Percentiles rank a stretch among this genome's conserved stretches.
These are phyloP conservation scores for Incurvaria masculella DNA, from an alignment of 2,888 invertebrate genomes.

Conservation along the genomic window DNA sequence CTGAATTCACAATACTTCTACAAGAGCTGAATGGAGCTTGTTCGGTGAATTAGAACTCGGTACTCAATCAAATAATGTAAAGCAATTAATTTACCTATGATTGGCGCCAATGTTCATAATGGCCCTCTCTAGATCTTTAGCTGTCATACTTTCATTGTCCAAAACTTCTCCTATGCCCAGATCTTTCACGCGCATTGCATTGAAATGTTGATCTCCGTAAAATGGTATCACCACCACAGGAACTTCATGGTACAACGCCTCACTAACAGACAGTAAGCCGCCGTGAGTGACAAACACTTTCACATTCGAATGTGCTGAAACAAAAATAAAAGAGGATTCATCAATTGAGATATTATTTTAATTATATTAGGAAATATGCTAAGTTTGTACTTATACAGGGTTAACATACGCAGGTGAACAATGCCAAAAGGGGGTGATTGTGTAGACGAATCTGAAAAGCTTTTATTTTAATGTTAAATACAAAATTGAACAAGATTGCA, in stretches of 20 bases:
- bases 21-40: too few relatives aligned
- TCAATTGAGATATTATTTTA: too few relatives aligned
- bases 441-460: too few relatives aligned
- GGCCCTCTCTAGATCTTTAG: conserved; percentile 24
- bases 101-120: conserved; percentile 27
- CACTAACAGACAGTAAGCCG: conserved; percentile 35
- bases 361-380: too few relatives aligned
- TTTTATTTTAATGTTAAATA: too few relatives aligned
- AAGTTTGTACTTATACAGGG: conserved; percentile 8
- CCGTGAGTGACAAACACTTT: conserved; percentile 42
- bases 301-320: conserved; percentile 35
- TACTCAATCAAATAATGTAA: too few relatives aligned
- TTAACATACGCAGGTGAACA: conserved; percentile 55
- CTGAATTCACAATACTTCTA: too few relatives aligned
- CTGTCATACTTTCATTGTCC: conserved; percentile 24
- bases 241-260: conserved; percentile 36
- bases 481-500: too few relatives aligned
- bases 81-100: conserved; percentile 20
- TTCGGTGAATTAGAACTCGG: too few relatives aligned
- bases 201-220: conserved; percentile 41
- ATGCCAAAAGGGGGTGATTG: too few relatives aligned
- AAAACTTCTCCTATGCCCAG: conserved; percentile 31
- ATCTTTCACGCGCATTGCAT: conserved; percentile 28
- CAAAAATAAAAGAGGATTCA: too few relatives aligned
- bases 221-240: conserved; percentile 40